These are phyloP conservation scores for Diuraphis noxia DNA, from an alignment of 1,140 invertebrate genomes.

Conservation along the genomic window DNA sequence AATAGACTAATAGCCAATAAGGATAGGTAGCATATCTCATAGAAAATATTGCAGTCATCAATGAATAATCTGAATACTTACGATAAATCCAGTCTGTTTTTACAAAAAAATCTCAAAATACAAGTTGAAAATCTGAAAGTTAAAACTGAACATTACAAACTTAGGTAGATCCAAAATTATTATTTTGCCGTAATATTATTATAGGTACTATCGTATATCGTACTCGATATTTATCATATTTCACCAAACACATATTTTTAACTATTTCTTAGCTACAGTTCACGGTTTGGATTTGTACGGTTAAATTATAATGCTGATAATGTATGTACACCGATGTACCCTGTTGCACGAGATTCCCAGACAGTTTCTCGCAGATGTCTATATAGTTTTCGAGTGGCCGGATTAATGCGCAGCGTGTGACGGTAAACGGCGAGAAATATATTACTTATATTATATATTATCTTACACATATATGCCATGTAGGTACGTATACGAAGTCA, in stretches of 20 bases:
- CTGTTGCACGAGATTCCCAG: not conserved
- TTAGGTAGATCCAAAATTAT: not conserved
- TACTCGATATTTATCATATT: not conserved
- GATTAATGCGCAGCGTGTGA: constrained; percentile 14
- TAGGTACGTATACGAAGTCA: not conserved
- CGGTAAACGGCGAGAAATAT: not conserved
- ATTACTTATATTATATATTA: not conserved
- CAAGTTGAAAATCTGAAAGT: too few relatives aligned
- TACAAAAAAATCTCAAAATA: too few relatives aligned
- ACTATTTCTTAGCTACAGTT: not conserved
- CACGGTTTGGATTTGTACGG: not conserved
- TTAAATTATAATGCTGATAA: not conserved
- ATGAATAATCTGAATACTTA: too few relatives aligned
- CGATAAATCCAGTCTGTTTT: too few relatives aligned
- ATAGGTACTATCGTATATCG: not conserved
- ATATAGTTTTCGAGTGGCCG: not conserved
- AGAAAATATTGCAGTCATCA: too few relatives aligned
- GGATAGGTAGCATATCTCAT: too few relatives aligned
- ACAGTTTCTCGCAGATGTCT: not conserved
- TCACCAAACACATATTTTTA: not conserved
- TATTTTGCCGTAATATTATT: not conserved
- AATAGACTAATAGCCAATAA: too few relatives aligned
- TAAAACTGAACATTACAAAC: not conserved
- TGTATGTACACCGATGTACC: not conserved
- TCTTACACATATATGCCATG: not conserved